A percentile compares a stretch with the other conserved stretches of the same genome.
phyloP scores from a whole-genome alignment of 1,140 invertebrate genomes.

The Proctacanthus coquilletti region DNA sequence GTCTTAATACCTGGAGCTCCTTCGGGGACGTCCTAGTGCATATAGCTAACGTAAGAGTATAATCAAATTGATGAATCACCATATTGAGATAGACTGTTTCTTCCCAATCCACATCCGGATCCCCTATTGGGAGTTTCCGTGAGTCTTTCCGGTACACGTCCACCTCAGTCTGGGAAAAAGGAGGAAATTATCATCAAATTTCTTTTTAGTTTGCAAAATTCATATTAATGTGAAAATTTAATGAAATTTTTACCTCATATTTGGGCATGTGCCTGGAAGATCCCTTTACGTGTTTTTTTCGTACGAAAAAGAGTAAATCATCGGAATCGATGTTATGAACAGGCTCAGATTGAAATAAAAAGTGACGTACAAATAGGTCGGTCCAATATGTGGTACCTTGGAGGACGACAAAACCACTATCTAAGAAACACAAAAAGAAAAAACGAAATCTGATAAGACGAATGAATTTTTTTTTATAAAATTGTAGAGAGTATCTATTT shows the following conservation, averaged over 20 bases:
- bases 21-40: conserved; percentile 94
- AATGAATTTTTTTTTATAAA: no score
- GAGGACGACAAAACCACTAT: conserved; percentile 76
- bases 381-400: conserved; percentile 93
- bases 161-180: conserved; percentile 56
- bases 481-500: no score
- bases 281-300: conserved; percentile 77
- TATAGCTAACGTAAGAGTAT: conserved; percentile 90
- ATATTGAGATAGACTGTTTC: conserved; percentile 98
- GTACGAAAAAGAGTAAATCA: conserved; percentile 90
- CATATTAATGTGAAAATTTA: no score
- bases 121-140: conserved; percentile 86
- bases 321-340: conserved; percentile 71
- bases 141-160: conserved; percentile 94
- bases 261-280: conserved; percentile 71
- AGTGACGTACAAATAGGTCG: conserved; percentile 86
- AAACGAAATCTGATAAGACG: no score
- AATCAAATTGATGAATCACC: conserved; percentile 97
- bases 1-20: conserved; percentile 83
- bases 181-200: no score
- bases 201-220: no score
- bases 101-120: conserved; percentile 95
- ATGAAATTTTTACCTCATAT: conserved; percentile 57
- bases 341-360: conserved; percentile 69
- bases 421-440: no score